Base-by-base conservation (phyloP, 2,888 invertebrate genomes). In the Caenorhabditis drosophilae region DNA sequence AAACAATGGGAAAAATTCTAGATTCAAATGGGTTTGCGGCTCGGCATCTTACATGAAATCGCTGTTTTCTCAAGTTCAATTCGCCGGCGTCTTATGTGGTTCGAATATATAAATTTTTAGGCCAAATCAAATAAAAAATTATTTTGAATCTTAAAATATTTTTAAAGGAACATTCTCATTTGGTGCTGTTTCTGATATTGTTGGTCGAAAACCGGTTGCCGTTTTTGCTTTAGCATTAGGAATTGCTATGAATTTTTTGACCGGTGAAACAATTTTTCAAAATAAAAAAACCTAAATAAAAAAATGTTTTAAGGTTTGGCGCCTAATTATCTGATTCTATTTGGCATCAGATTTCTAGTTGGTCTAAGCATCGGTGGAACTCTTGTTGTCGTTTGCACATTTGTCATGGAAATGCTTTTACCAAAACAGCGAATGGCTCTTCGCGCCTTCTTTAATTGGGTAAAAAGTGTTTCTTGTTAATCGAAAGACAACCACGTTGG, bases 371-470 rank as follows among this genome's bases (percentile, higher is more conserved):
- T 76, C 20, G 76, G 81, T 27, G 81, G 82, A 40, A 75, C 76
- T 18, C 60, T 82, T 9, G 81, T 80, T 9, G 81, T 80, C 27
- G 79, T 79, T 4, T 82, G 78, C 52, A 79, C 82, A 12, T 81
- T 78, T 55, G 80, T 81, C 18, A 83, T 83, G 81, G 82, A 82
- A 62, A 71, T 79, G 75, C 73, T 82, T n/a, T 69, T 80, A 15
- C 81, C 82, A 1, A 63, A 81, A 46, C 82, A 83, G 59, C 52
- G 82, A 62, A 81, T 82, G 80, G 78, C 81, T 12, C 69, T 82
- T 20, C 46, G 82, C 26, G 82, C 81, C 9, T 80, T 82, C 59
- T 77, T 82, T 67, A 82, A 83, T 51, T 82, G 82, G 82, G 81
- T 80, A 53, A n/a, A n/a, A n/a, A n/a, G n/a, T n/a, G n/a, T n/a